These are phyloP conservation scores for Euschistus heros DNA, from an alignment of 1,140 invertebrate species.

Conservation along the genomic window DNA sequence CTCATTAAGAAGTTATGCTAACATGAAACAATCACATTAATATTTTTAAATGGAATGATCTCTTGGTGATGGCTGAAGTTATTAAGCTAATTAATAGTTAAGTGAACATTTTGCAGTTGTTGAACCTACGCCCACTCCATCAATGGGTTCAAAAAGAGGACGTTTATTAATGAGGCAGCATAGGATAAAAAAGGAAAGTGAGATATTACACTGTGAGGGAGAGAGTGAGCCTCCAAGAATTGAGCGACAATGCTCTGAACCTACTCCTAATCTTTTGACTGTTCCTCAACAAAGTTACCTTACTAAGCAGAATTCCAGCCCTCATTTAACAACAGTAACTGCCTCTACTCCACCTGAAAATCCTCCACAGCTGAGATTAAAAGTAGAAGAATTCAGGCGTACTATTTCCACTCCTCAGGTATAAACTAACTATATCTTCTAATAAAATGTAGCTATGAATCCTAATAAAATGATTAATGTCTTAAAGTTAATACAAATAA, in stretches of 20 bases:
- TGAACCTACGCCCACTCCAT: slow-evolving; percentile 22
- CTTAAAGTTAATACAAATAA: too few relatives aligned
- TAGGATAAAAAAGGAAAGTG: slow-evolving; percentile 48
- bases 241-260: slow-evolving; percentile 48
- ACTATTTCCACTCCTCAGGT: slow-evolving; percentile 48
- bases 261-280: slow-evolving; percentile 44
- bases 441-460: too few relatives aligned
- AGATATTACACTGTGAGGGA: neutral
- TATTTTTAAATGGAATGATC: too few relatives aligned
- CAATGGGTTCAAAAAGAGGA: slow-evolving; percentile 45
- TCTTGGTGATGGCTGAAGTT: too few relatives aligned
- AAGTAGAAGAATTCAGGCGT: slow-evolving; percentile 41
- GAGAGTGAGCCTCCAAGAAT: slow-evolving; percentile 31
- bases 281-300: slow-evolving; percentile 46
- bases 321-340: slow-evolving; percentile 38
- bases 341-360: slow-evolving; percentile 36
- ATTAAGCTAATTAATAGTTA: too few relatives aligned
- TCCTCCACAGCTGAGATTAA: slow-evolving; percentile 30
- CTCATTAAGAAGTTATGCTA: too few relatives aligned
- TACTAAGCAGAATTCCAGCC: slow-evolving; percentile 55
- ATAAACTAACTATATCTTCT: neutral
- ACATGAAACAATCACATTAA: too few relatives aligned
- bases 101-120: slow-evolving; percentile 19
- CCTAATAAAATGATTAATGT: too few relatives aligned
- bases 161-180: slow-evolving; percentile 52